Conservation (phyloP, 2,888 invertebrate genomes). For the Abscondita cerata region DNA sequence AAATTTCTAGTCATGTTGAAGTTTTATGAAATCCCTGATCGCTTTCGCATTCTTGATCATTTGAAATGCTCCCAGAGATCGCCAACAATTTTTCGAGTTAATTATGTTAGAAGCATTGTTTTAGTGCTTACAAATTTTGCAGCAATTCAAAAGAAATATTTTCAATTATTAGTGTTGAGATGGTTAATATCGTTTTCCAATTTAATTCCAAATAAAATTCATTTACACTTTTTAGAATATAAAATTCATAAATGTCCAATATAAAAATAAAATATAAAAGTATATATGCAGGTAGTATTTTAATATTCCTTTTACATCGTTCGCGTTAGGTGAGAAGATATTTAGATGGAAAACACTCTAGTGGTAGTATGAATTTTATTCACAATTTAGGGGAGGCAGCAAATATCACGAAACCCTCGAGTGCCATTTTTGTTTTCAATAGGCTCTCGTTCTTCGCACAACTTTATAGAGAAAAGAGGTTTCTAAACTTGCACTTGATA, state of each 20-base stretch:
- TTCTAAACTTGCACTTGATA: neutral
- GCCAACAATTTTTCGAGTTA: too few relatives aligned
- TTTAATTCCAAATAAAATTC: neutral
- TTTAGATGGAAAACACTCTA: slow-evolving; percentile 39
- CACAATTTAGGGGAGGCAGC: slow-evolving; percentile 18
- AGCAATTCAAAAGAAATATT: too few relatives aligned
- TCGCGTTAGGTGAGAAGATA: slow-evolving; percentile 24
- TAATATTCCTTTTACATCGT: slow-evolving; percentile 6
- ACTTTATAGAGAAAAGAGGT: slow-evolving; percentile 39
- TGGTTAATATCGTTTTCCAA: too few relatives aligned
- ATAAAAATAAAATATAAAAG: neutral
- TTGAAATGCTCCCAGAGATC: too few relatives aligned
- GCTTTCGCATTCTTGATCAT: neutral
- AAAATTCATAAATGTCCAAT: neutral
- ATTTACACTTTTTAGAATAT: neutral
- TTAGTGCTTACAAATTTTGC: too few relatives aligned
- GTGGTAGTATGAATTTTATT: slow-evolving; percentile 26
- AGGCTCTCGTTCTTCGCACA: slow-evolving; percentile 26
- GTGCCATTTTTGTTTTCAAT: slow-evolving; percentile 32
- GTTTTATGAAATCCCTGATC: slow-evolving; percentile 1
- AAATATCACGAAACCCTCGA: slow-evolving; percentile 36
- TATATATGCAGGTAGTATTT: neutral
- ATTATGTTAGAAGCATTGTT: too few relatives aligned
- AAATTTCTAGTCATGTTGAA: slow-evolving; percentile 6
- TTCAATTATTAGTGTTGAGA: too few relatives aligned